These are phyloP conservation scores for Tympanuchus pallidicinctus DNA, from an alignment of 2,113 vertebrate genomes.

Conservation along the genomic window DNA sequence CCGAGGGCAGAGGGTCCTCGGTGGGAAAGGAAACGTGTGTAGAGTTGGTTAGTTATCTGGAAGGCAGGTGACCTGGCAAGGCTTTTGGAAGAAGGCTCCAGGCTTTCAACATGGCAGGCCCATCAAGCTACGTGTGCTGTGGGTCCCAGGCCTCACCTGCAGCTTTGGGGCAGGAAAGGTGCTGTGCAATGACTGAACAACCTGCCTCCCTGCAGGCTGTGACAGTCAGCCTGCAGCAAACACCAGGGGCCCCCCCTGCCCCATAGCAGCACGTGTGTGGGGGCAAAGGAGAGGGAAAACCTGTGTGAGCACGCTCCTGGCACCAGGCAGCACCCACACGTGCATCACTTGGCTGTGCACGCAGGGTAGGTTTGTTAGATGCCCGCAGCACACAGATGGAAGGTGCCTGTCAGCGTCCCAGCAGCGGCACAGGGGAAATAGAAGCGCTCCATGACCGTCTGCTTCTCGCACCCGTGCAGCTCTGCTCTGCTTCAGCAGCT, in stretches of 20 bases:
- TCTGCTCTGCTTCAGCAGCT: not conserved
- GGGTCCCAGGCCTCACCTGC: not conserved
- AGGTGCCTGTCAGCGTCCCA: no score
- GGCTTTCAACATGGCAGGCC: not conserved
- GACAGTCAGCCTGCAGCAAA: not conserved
- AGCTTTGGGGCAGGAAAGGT: not conserved
- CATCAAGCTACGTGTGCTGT: not conserved
- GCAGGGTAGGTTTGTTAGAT: fast-evolving
- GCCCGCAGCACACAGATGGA: fast-evolving
- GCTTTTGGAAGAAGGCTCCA: not conserved
- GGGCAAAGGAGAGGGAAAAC: not conserved
- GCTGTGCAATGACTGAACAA: no score
- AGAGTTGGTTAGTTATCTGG: no score
- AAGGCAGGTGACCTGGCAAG: not conserved
- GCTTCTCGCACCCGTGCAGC: no score
- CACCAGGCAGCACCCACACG: fast-evolving
- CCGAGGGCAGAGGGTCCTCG: no score
- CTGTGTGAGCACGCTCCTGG: not conserved
- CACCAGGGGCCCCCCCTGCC: not conserved
- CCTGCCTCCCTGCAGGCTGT: not conserved
- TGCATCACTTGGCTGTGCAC: fast-evolving
- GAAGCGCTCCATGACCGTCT: fast-evolving
- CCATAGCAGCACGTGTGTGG: not conserved
- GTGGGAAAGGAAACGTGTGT: fast-evolving
- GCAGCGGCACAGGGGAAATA: fast-evolving